Evolutionary conservation across 2,888 invertebrate species (phyloP).

Genomic region (Aethes cnicana): DNA sequence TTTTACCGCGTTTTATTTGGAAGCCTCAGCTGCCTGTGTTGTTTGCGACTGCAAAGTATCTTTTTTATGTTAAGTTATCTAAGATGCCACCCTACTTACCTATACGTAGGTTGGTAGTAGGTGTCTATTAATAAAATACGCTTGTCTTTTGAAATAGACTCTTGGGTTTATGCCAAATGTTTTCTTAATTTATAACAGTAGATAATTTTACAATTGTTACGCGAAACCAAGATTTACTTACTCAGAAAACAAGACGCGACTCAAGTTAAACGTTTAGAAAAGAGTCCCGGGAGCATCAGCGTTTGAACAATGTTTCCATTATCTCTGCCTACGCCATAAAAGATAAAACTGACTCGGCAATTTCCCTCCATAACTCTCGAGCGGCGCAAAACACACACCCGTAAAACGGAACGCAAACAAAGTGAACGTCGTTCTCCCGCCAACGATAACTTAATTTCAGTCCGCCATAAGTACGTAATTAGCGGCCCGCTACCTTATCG

Average conservation of each 20-base stretch:
- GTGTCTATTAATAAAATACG: neutral
- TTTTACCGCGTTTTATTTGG: conserved; percentile 78
- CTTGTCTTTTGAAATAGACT: too few species aligned
- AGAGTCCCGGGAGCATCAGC: conserved; percentile 54
- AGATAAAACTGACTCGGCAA: conserved; percentile 78
- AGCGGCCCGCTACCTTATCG: conserved; percentile 82
- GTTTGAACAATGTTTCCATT: conserved; percentile 76
- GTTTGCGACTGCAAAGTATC: conserved; percentile 29
- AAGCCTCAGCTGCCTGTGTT: conserved; percentile 75
- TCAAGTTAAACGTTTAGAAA: conserved; percentile 77
- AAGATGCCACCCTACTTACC: conserved; percentile 14
- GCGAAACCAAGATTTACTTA: conserved; percentile 19
- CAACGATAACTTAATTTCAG: conserved; percentile 82
- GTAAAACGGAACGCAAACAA: conserved; percentile 81
- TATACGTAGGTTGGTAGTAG: conserved; percentile 4
- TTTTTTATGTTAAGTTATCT: conserved; percentile 30
- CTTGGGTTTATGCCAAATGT: too few species aligned
- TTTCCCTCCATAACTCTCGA: conserved; percentile 78
- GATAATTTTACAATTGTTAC: neutral
- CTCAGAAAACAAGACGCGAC: conserved; percentile 58
- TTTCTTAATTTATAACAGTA: too few species aligned
- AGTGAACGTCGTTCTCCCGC: conserved; percentile 78
- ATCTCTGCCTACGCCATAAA: conserved; percentile 66
- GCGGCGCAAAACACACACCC: conserved; percentile 73
- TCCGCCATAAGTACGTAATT: conserved; percentile 82